A percentile compares a stretch with the other conserved stretches of the same genome.
phyloP scores from a whole-genome alignment of 2,888 invertebrate genomes.

The Formica aserva region DNA sequence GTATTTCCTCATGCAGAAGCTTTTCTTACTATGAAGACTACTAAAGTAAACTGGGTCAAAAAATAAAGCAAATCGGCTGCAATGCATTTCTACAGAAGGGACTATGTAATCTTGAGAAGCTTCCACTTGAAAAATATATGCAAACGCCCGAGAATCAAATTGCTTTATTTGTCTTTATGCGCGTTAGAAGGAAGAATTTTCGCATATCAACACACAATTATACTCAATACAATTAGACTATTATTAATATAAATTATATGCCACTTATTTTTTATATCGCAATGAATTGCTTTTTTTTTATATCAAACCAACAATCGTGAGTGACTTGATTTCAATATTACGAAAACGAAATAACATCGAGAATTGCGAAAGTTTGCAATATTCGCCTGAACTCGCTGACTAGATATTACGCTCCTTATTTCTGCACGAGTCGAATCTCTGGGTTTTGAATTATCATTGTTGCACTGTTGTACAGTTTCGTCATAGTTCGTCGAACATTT shows the following conservation, averaged over 20 bases:
- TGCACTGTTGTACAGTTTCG: neutral
- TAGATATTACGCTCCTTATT: neutral
- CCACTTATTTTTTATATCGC: neutral
- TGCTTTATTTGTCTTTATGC: constrained; percentile 37
- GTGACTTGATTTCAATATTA: neutral
- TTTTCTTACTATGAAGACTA: constrained; percentile 47
- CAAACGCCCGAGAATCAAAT: constrained; percentile 47
- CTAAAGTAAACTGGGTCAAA: constrained; percentile 55
- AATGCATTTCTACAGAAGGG: constrained; percentile 42
- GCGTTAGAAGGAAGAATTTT: neutral
- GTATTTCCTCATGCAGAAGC: constrained; percentile 52
- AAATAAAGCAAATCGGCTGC: constrained; percentile 45
- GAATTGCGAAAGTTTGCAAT: neutral
- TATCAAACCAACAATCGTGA: neutral
- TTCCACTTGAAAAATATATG: constrained; percentile 55
- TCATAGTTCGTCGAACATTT: neutral
- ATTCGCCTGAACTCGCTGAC: neutral
- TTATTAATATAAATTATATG: neutral
- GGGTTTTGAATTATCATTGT: neutral
- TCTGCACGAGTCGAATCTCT: neutral
- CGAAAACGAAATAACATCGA: neutral
- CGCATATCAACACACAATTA: neutral
- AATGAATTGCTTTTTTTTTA: neutral
- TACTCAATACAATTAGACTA: neutral
- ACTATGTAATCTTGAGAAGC: constrained; percentile 50